These are phyloP conservation scores for Oryzias melastigma DNA, from an alignment of 2,113 vertebrate genomes.

Conservation along the genomic window DNA sequence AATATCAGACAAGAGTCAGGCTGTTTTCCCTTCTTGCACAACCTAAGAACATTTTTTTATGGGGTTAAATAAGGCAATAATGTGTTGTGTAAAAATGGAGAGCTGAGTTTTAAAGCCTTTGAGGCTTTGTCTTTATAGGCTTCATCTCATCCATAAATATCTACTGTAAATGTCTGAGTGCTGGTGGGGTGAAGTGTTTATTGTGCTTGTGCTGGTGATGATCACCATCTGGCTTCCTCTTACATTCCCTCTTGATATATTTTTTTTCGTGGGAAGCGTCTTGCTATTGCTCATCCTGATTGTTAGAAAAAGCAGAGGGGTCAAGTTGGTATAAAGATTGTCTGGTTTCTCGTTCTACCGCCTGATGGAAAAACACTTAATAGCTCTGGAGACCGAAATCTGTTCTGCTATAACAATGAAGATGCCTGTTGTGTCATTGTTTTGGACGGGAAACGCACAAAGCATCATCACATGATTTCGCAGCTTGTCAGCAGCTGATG, in stretches of 20 bases:
- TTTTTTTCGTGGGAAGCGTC: too few relatives aligned
- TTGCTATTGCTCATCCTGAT: too few relatives aligned
- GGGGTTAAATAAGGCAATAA: slow-evolving; percentile 12
- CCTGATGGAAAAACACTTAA: neutral
- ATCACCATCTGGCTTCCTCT: too few relatives aligned
- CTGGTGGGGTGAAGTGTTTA: neutral
- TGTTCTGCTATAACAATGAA: slow-evolving; percentile 22
- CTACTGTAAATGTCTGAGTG: neutral
- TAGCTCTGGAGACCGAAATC: slow-evolving; percentile 1
- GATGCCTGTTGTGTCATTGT: slow-evolving; percentile 12
- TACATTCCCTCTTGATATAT: too few relatives aligned
- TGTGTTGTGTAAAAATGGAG: neutral
- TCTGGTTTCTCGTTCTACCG: slow-evolving; percentile 11
- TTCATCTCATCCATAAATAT: neutral
- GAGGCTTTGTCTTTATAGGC: neutral
- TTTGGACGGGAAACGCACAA: slow-evolving; percentile 12
- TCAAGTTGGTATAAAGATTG: too few relatives aligned
- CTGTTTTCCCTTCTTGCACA: slow-evolving; percentile 13
- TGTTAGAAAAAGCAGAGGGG: too few relatives aligned
- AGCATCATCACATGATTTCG: slow-evolving; percentile 52
- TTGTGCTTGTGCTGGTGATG: too few relatives aligned
- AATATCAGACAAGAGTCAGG: slow-evolving; percentile 7
- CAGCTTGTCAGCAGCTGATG: neutral
- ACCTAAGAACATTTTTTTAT: neutral
- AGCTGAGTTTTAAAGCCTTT: neutral